These are phyloP conservation scores for Formica selysi DNA, from an alignment of 1,140 invertebrate species.

Conservation along the genomic window DNA sequence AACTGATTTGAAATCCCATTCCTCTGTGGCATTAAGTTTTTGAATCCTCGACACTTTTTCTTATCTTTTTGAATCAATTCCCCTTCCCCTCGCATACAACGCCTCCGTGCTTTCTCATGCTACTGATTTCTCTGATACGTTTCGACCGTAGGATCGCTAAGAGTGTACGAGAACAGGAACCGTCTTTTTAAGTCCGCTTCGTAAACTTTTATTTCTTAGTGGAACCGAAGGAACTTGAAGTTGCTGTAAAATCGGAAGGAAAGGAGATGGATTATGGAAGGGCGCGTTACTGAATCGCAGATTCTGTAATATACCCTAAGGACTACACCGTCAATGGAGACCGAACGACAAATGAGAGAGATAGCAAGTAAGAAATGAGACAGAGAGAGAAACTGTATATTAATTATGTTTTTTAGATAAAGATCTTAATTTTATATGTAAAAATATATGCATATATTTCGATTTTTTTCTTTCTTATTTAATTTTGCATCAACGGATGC, in stretches of 20 bases:
- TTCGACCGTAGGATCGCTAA: slow-evolving; percentile 28
- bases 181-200: slow-evolving; percentile 50
- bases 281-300: slow-evolving; percentile 49
- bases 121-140: slow-evolving; percentile 50
- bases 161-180: slow-evolving; percentile 44
- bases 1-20: slow-evolving; percentile 68
- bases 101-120: neutral
- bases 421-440: neutral
- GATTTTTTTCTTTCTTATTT: neutral
- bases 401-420: slow-evolving; percentile 13
- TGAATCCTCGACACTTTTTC: slow-evolving; percentile 50
- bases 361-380: neutral
- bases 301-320: slow-evolving; percentile 47
- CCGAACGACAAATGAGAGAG: slow-evolving; percentile 24
- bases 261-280: slow-evolving; percentile 36
- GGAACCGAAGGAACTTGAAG: slow-evolving; percentile 50
- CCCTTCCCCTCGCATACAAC: neutral
- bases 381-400: slow-evolving; percentile 16
- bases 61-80: slow-evolving; percentile 29
- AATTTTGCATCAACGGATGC: neutral
- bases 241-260: slow-evolving; percentile 53
- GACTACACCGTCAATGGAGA: slow-evolving; percentile 6
- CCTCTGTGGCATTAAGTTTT: slow-evolving; percentile 28
- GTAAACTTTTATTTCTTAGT: slow-evolving; percentile 59
- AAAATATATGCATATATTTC: neutral